Conservation (phyloP, 2,888 invertebrate genomes). For the Amphipoea lucens region DNA sequence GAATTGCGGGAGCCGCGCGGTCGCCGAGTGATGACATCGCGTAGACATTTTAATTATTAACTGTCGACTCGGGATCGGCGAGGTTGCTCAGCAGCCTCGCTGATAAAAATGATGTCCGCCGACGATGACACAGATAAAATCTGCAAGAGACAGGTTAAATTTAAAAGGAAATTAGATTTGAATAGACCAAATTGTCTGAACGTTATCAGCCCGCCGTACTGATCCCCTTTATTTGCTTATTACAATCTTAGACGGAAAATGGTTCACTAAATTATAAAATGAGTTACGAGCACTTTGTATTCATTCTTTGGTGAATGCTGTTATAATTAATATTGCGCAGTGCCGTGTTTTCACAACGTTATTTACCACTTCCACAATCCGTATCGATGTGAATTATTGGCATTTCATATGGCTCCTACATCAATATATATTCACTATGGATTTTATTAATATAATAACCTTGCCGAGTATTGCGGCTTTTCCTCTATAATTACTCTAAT, state of each 20-base stretch:
- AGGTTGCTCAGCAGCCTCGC: constrained; percentile 74
- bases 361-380: constrained; percentile 55
- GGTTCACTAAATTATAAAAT: constrained; percentile 50
- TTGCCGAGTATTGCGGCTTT: constrained; percentile 38
- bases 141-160: constrained; percentile 85
- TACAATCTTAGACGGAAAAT: constrained; percentile 57
- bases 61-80: constrained; percentile 82
- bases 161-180: constrained; percentile 86
- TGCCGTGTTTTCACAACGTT: constrained; percentile 41
- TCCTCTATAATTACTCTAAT: constrained; percentile 59
- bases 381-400: constrained; percentile 49
- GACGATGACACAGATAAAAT: constrained; percentile 85
- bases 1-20: constrained; percentile 75
- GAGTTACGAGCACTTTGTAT: constrained; percentile 48
- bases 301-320: constrained; percentile 34
- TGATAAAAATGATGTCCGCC: constrained; percentile 83
- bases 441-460: constrained; percentile 60
- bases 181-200: constrained; percentile 82
- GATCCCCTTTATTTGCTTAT: constrained; percentile 71
- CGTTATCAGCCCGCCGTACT: constrained; percentile 69
- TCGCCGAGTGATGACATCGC: constrained; percentile 81
- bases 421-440: constrained; percentile 52
- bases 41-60: constrained; percentile 89
- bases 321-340: constrained; percentile 55
- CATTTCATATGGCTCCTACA: constrained; percentile 48